Base-by-base conservation (phyloP, 2,888 invertebrate species). In the Erebia ligea region DNA sequence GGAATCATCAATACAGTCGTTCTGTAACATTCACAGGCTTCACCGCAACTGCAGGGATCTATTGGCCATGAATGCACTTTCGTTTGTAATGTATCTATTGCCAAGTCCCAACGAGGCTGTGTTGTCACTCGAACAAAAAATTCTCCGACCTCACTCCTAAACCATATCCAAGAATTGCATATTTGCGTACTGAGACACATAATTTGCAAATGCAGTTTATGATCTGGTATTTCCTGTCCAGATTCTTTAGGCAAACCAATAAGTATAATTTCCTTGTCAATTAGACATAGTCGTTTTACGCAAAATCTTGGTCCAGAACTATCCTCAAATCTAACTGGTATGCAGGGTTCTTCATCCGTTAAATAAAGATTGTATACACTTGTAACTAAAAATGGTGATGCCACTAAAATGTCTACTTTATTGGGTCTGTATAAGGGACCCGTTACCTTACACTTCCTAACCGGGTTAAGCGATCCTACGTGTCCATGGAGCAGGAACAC, bases 141-240 rank as follows among this genome's bases (percentile, higher is more conserved):
- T 76, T 92, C 89, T 1, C 92, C 92, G 13, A 86, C 59, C 13
- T 86, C 86, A 64, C 89, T 86, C 73, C 81, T 81, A 71, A 93
- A 91, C 92, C 92, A 93, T 74, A 93, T 83, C 91, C 91, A 92
- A 0, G 86, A 79, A 75, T 87, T 90, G 8, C 83, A 86, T 19
- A 85, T 75, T 81, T 86, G 87, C 25, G 89, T 87, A 76, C 87
- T 90, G 5, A 92, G 82, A 74, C 92, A 92, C 71, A 88, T 83
- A 71, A 93, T 80, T 81, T 86, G 87, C 63, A 93, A 81, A 78
- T 84, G 85, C 5, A 93, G 68, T 76, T 90, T 91, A 50, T 90
- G 85, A 63, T 89, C 89, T 63, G 72, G 67, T 40, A 83, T 52
- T 52, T 89, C 89, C 70, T 85, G 84, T 15, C 80, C 80, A 71